Base-by-base conservation (phyloP, 2,113 vertebrate genomes). In the Scortum barcoo region DNA sequence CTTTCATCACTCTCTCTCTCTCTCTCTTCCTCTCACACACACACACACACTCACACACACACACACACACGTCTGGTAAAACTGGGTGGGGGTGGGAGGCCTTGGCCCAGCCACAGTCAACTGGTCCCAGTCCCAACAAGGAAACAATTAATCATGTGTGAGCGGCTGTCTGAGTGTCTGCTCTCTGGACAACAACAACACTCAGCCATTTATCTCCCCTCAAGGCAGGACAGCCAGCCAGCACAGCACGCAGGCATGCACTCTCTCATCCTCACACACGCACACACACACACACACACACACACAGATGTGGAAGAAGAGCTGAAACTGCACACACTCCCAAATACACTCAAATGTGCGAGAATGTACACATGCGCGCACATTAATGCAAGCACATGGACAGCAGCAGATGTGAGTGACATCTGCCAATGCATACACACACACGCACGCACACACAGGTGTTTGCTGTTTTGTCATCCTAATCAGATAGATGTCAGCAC, bases 71-170 rank as follows among this genome's bases (percentile, higher is more conserved):
- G 51, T 72, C 84, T 87, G 80, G 71, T 81, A 78, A 70, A 58
- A 42, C 86, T 76, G 90, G 86, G 88, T 93, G 92, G 92, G 90
- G 86, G 88, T 93, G 92, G 92, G 92, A 94, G 93, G 93, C 93
- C 92, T 94, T 94, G 92, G 92, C 88, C 65, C 85, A 89, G 88
- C 80, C 90, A 86, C 88, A 89, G 91, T 91, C 89, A 86, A 91
- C 88, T 89, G 89, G 92, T 92, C 89, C 85, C 86, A 84, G 89
- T 88, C 90, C 91, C 92, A 94, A 93, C 86, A 83, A 93, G 94
- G 94, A 95, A 96, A 95, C 95, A 93, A 95, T 95, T 94, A 94
- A 96, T 96, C 94, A 95, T 94, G 91, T 94, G 93, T 90, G 93
- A 95, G 92, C 72, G 88, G 88, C 90, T 95, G 95, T 95, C 94